These are phyloP conservation scores for Acleris emargana DNA, from an alignment of 2,888 invertebrate species.

Conservation along the genomic window DNA sequence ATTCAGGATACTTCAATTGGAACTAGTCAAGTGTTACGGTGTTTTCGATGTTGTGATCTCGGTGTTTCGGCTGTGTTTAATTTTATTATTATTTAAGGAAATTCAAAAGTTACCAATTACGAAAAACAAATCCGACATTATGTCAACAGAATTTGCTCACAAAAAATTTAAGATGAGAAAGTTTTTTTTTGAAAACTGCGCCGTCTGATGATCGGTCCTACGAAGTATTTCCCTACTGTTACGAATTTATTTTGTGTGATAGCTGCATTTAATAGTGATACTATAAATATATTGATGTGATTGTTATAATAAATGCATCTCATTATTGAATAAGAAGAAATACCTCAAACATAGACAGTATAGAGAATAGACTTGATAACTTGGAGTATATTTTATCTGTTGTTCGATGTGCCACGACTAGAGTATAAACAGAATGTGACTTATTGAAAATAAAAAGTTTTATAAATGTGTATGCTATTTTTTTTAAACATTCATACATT, in stretches of 20 bases:
- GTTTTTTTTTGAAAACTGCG: constrained; percentile 22
- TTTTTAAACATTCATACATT: too few species aligned
- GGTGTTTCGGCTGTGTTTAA: constrained; percentile 74
- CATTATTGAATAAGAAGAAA: constrained; percentile 53
- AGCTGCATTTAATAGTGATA: constrained; percentile 41
- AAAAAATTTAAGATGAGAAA: constrained; percentile 3
- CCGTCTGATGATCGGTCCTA: constrained; percentile 18
- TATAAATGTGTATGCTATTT: constrained; percentile 67
- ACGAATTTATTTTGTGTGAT: constrained; percentile 47
- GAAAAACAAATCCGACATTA: constrained; percentile 13
- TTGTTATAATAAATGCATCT: constrained; percentile 41
- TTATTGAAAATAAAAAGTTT: constrained; percentile 80
- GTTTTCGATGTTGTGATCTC: constrained; percentile 61
- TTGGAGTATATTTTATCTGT: constrained; percentile 70
- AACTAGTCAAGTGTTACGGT: constrained; percentile 57
- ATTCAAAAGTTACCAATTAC: constrained; percentile 28
- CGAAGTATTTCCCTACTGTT: constrained; percentile 31
- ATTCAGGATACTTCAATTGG: constrained; percentile 39
- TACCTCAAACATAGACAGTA: constrained; percentile 59
- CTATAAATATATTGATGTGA: constrained; percentile 37
- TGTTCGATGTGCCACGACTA: constrained; percentile 79
- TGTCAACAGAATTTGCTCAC: constrained; percentile 6
- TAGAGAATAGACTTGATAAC: constrained; percentile 50
- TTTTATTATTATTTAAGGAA: constrained; percentile 45
- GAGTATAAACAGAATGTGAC: constrained; percentile 75